Evolutionary conservation across 1,140 invertebrate genomes (phyloP).

Genomic region (Plutomurus gul): DNA sequence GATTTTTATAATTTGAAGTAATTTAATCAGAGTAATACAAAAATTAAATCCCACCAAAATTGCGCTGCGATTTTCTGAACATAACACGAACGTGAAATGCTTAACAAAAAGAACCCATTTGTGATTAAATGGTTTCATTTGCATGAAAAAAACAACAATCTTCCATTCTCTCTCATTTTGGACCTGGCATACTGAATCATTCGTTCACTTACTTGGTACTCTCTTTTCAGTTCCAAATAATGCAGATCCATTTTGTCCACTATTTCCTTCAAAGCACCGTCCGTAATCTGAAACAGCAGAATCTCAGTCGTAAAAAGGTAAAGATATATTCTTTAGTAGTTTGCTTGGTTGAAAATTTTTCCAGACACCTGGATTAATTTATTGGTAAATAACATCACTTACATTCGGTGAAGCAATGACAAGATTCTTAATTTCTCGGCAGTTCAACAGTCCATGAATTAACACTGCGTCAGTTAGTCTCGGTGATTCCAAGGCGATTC

Average conservation of each 20-base stretch:
- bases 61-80: no score
- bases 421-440: background rate
- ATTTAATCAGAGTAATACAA: no score
- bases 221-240: background rate
- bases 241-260: background rate
- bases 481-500: background rate
- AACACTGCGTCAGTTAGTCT: background rate
- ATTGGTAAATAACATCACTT: background rate
- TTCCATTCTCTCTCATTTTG: background rate
- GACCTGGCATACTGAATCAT: background rate
- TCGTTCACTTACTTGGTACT: background rate
- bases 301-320: no score
- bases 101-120: no score
- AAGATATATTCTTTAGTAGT: no score
- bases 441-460: background rate
- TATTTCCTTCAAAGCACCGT: background rate
- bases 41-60: no score
- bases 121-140: no score
- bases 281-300: slow-evolving; percentile 20
- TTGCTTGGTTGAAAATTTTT: no score
- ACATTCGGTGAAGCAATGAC: background rate
- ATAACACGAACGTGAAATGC: no score
- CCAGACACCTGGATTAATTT: no score
- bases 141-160: background rate
- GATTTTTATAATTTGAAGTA: no score